phyloP scores from a whole-genome alignment of 2,888 invertebrate species.

The Amphipyra tragopoginis region DNA sequence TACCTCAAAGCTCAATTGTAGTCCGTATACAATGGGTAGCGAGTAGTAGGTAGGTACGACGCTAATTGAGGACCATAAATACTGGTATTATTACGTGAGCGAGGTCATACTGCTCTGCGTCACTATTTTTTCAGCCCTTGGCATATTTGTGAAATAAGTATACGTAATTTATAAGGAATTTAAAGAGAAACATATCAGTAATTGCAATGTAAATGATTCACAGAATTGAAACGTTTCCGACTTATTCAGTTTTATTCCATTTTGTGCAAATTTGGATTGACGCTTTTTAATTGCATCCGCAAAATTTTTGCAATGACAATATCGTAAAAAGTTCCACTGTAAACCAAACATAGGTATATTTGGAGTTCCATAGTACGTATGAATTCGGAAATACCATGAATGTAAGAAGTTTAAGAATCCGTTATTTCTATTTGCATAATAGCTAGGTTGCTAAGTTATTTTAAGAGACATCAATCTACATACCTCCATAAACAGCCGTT shows the following conservation, averaged over 20 bases:
- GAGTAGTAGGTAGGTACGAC: conserved; percentile 16
- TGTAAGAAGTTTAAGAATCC: too few species aligned
- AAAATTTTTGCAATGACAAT: neutral
- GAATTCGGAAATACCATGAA: too few species aligned
- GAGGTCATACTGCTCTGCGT: conserved; percentile 39
- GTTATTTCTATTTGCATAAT: neutral
- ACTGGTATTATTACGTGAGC: conserved; percentile 63
- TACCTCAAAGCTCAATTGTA: conserved; percentile 31
- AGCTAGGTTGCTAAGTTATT: neutral
- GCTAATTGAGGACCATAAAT: conserved; percentile 51
- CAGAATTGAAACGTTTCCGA: conserved; percentile 26
- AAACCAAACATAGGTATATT: neutral
- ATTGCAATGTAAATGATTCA: conserved; percentile 28
- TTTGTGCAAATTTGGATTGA: conserved; percentile 8
- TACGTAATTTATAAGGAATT: conserved; percentile 32
- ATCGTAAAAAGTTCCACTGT: neutral
- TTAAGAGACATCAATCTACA: neutral
- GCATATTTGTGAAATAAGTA: conserved; percentile 41
- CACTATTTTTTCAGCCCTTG: conserved; percentile 51
- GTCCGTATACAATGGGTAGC: conserved; percentile 20
- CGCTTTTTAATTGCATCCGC: neutral
- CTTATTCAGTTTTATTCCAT: conserved; percentile 7
- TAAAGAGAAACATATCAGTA: conserved; percentile 24
- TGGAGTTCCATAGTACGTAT: neutral
- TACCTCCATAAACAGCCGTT: too few species aligned